These are phyloP conservation scores for Cettia cetti DNA, from an alignment of 2,113 vertebrate genomes.

Conservation along the genomic window DNA sequence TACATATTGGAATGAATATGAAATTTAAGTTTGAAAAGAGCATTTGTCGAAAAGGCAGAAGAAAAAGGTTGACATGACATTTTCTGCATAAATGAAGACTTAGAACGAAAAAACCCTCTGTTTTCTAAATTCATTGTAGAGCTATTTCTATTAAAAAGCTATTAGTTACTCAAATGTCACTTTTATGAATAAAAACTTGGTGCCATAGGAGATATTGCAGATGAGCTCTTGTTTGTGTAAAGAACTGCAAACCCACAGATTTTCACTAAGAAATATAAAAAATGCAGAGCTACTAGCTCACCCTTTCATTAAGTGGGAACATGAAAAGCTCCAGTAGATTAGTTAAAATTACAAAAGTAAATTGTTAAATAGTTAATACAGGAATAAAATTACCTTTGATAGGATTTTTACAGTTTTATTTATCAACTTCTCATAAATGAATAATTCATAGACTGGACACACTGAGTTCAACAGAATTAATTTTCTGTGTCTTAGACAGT, in stretches of 20 bases:
- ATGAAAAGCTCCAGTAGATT: not conserved
- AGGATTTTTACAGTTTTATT: not conserved
- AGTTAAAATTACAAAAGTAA: not conserved
- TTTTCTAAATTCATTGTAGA: slow-evolving; percentile 22
- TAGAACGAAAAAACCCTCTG: not conserved
- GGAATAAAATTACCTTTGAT: not conserved
- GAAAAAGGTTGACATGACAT: slow-evolving; percentile 45
- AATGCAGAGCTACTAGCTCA: not conserved
- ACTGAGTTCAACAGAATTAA: not conserved
- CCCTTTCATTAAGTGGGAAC: not conserved
- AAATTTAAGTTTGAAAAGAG: slow-evolving; percentile 50
- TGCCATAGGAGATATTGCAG: slow-evolving; percentile 8
- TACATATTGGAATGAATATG: not conserved
- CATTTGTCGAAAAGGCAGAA: slow-evolving; percentile 28
- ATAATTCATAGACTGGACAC: not conserved
- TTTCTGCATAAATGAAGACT: slow-evolving; percentile 34
- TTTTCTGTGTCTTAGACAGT: not conserved
- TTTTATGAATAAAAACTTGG: slow-evolving; percentile 24
- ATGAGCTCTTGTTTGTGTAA: slow-evolving; percentile 36
- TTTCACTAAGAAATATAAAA: not conserved
- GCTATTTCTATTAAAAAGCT: slow-evolving; percentile 14
- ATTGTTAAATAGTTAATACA: not conserved
- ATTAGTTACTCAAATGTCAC: slow-evolving; percentile 38
- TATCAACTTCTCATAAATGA: not conserved
- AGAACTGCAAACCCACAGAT: not conserved